A percentile compares a stretch with the other conserved stretches of the same genome.
These are phyloP conservation scores for Morpho deidamia DNA, from an alignment of 2,888 invertebrate genomes.

Conservation along the genomic window DNA sequence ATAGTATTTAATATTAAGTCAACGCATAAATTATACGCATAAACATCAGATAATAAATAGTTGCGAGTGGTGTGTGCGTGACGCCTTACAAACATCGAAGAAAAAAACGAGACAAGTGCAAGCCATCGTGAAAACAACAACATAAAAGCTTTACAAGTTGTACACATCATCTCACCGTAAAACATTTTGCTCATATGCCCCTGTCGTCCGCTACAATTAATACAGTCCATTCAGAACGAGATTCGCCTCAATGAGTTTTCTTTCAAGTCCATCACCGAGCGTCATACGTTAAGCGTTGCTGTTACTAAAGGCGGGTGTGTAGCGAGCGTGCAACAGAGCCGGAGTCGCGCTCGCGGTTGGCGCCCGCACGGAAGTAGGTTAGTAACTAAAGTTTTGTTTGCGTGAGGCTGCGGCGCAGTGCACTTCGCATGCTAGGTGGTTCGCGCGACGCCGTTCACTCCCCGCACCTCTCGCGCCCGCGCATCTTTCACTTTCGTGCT, in stretches of 20 bases:
- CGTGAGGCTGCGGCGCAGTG: constrained; percentile 75
- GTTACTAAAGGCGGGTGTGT: constrained; percentile 23
- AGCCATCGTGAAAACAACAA: constrained; percentile 57
- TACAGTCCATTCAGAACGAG: constrained; percentile 60
- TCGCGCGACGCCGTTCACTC: constrained; percentile 42
- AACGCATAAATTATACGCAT: neutral
- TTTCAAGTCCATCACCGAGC: constrained; percentile 64
- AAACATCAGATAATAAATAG: constrained; percentile 7
- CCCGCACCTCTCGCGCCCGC: constrained; percentile 40
- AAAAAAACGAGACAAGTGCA: constrained; percentile 56
- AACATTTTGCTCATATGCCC: constrained; percentile 69
- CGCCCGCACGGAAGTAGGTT: constrained; percentile 78
- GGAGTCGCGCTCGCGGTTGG: constrained; percentile 63
- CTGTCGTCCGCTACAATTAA: constrained; percentile 51
- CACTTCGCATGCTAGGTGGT: constrained; percentile 50
- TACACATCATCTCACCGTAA: constrained; percentile 73
- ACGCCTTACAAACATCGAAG: constrained; percentile 38
- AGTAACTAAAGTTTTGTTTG: constrained; percentile 78
- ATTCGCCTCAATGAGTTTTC: constrained; percentile 42
- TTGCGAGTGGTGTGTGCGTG: constrained; percentile 53
- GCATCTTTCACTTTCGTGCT: constrained; percentile 64
- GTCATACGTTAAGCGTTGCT: constrained; percentile 45
- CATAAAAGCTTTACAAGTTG: constrained; percentile 51
- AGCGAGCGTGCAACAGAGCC: constrained; percentile 30
- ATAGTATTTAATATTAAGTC: too few relatives aligned